phyloP scores from a whole-genome alignment of 2,113 vertebrate genomes.

The Paramormyrops kingsleyae region DNA sequence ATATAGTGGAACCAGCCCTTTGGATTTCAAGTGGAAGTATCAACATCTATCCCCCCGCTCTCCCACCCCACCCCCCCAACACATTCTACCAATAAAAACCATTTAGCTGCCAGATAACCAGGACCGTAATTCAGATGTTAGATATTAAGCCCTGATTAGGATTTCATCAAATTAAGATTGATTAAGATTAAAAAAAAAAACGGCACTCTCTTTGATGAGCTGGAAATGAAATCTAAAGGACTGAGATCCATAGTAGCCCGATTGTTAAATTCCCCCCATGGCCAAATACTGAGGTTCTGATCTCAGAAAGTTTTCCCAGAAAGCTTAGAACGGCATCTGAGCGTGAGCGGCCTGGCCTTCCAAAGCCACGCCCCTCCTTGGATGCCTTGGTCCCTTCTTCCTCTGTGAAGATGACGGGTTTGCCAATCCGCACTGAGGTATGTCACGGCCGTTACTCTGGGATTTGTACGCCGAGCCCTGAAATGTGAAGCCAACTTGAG shows the following conservation, averaged over 20 bases:
- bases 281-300: conserved; percentile 42
- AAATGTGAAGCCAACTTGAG: conserved; percentile 30
- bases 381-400: conserved; percentile 49
- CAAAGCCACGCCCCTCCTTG: conserved; percentile 48
- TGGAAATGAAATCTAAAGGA: conserved; percentile 36
- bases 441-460: conserved; percentile 41
- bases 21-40: not conserved
- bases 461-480: conserved; percentile 43
- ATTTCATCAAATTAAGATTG: conserved; percentile 59
- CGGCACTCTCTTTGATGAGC: conserved; percentile 13
- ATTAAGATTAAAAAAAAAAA: conserved; percentile 51
- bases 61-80: not conserved
- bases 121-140: conserved; percentile 51
- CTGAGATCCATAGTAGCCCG: conserved; percentile 33
- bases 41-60: not conserved
- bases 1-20: not conserved
- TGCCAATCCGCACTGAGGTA: conserved; percentile 61
- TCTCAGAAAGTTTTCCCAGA: conserved; percentile 37
- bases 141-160: conserved; percentile 48
- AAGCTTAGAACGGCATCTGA: conserved; percentile 29
- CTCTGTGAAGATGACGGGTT: conserved; percentile 48
- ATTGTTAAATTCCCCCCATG: conserved; percentile 32
- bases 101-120: conserved; percentile 42
- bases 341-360: conserved; percentile 54
- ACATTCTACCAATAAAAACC: conserved; percentile 32